A percentile compares a stretch with the other conserved stretches of the same genome.
These are phyloP conservation scores for Enteromius treurensis DNA, from an alignment of 2,797 vertebrate genomes.

Conservation along the genomic window DNA sequence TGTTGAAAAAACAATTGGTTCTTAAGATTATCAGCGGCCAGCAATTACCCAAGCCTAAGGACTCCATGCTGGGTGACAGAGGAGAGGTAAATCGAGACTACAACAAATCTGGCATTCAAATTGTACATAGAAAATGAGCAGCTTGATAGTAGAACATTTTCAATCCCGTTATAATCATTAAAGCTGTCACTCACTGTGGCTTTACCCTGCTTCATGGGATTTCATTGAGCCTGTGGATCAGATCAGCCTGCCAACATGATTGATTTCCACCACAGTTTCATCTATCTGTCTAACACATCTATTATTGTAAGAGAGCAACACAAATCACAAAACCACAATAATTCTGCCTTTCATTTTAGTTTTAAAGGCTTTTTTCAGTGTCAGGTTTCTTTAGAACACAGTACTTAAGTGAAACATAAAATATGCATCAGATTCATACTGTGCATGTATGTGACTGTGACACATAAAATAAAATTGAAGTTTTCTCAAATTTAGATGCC, in stretches of 20 bases:
- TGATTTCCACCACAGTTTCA: background rate
- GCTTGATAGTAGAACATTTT: background rate
- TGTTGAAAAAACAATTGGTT: slow-evolving; percentile 91
- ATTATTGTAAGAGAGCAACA: background rate
- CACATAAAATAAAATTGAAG: no score
- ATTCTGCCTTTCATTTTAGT: background rate
- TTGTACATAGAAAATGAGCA: background rate
- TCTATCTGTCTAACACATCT: background rate
- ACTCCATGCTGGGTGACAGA: slow-evolving; percentile 95
- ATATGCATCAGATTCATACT: background rate
- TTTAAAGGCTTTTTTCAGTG: background rate
- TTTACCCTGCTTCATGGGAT: background rate
- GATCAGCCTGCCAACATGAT: background rate
- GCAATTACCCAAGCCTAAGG: slow-evolving; percentile 97
- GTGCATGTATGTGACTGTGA: no score
- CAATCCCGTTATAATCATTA: background rate
- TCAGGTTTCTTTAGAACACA: background rate
- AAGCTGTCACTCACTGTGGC: background rate
- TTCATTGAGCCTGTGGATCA: background rate
- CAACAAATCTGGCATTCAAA: background rate
- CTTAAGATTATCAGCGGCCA: slow-evolving; percentile 96
- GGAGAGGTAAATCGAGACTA: slow-evolving; percentile 85
- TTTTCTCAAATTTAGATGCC: background rate
- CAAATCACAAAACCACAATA: background rate
- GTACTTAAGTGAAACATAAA: background rate